phyloP scores from a whole-genome alignment of 2,888 invertebrate species.

The Drosophila paramelanica region DNA sequence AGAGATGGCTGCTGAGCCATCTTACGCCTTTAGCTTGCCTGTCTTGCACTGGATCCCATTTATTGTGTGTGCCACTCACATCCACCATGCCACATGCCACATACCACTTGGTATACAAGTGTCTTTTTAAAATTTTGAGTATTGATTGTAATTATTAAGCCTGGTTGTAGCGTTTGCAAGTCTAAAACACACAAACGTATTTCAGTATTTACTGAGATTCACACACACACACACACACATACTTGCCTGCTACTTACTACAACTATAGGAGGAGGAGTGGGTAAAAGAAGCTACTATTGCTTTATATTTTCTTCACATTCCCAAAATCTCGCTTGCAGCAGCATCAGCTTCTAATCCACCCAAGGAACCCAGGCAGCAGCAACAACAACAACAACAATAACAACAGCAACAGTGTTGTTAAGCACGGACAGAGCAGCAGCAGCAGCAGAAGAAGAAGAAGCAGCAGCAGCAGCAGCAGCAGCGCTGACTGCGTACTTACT shows the following conservation, averaged over 20 bases:
- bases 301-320: conserved; percentile 15
- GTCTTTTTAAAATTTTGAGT: conserved; percentile 3
- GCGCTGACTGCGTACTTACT: conserved; percentile 60
- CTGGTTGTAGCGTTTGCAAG: neutral
- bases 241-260: neutral
- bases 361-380: conserved; percentile 15
- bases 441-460: conserved; percentile 10
- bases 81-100: conserved; percentile 3
- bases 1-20: conserved; percentile 5
- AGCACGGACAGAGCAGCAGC: conserved; percentile 30
- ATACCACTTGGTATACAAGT: conserved; percentile 2
- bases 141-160: conserved; percentile 26
- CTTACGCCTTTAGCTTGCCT: conserved; percentile 14
- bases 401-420: conserved; percentile 32
- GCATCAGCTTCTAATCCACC: conserved; percentile 66
- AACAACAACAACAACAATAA: conserved; percentile 3
- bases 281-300: conserved; percentile 9
- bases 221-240: neutral
- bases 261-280: conserved; percentile 29
- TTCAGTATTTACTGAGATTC: neutral
- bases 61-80: conserved; percentile 10
- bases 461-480: neutral
- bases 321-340: neutral
- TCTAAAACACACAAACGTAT: neutral
- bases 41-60: conserved; percentile 4